Conservation (phyloP, 2,797 vertebrate species). For the Cichlasoma orientale region DNA sequence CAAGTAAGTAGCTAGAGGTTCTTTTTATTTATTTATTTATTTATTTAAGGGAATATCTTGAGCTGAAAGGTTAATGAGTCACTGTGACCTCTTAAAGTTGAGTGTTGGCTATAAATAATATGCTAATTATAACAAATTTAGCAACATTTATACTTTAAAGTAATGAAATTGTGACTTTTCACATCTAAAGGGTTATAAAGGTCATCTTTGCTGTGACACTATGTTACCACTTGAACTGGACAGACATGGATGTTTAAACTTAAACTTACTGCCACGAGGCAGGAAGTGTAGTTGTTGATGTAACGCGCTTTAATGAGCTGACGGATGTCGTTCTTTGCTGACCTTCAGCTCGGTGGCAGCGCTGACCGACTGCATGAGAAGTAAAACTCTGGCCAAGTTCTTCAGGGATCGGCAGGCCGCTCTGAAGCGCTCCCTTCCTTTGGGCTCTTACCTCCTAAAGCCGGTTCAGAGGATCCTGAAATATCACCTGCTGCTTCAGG, state of each 20-base stretch:
- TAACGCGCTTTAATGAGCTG: not conserved
- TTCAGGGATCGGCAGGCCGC: constrained; percentile 91
- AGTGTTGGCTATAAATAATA: not conserved
- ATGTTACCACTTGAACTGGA: not conserved
- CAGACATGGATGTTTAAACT: not conserved
- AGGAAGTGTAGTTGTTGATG: not conserved
- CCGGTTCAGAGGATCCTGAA: constrained; percentile 98
- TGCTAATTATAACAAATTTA: no score
- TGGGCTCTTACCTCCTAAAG: constrained; percentile 95
- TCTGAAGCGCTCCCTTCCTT: constrained; percentile 88
- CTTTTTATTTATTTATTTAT: not conserved
- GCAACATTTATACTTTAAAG: no score
- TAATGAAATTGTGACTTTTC: no score
- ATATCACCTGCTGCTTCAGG: constrained; percentile 97
- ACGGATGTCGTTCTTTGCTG: not conserved
- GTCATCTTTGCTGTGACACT: no score
- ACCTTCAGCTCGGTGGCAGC: constrained; percentile 88
- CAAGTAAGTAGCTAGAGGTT: constrained; percentile 84
- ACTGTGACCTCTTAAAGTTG: not conserved
- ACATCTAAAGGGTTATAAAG: no score
- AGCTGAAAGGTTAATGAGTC: not conserved
- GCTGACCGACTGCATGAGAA: constrained; percentile 93
- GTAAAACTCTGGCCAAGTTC: constrained; percentile 91
- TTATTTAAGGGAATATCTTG: not conserved
- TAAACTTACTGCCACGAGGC: not conserved